Conservation (phyloP, 2,113 vertebrate species). For the Triplophysa siluroides region DNA sequence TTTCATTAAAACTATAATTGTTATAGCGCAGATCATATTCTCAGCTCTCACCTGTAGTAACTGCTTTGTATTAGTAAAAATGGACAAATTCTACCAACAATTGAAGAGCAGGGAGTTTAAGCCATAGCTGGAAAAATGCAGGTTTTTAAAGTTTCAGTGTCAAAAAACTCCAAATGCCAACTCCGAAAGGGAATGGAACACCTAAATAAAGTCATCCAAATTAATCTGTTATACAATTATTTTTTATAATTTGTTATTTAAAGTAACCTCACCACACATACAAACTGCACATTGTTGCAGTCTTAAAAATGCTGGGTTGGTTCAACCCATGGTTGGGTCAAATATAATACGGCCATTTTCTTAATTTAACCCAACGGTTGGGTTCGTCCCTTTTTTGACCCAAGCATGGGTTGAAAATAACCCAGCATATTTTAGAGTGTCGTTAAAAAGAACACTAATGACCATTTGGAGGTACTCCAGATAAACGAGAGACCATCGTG, state of each 20-base stretch:
- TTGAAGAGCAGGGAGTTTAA: slow-evolving; percentile 14
- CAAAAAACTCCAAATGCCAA: background rate
- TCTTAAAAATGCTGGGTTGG: no score
- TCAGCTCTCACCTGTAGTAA: background rate
- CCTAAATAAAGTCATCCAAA: background rate
- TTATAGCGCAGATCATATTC: background rate
- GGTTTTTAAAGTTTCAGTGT: background rate
- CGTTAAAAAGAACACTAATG: background rate
- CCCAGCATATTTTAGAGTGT: no score
- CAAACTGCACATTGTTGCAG: no score
- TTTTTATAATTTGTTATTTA: background rate
- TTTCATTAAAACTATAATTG: background rate
- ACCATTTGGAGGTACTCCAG: background rate
- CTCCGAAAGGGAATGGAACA: no score
- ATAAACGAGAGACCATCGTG: background rate
- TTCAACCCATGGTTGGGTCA: no score
- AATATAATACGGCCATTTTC: no score
- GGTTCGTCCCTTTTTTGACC: no score
- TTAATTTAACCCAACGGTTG: no score
- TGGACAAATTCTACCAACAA: slow-evolving; percentile 31
- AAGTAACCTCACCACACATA: no score
- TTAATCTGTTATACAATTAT: background rate
- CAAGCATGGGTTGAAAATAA: no score
- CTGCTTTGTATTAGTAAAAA: background rate
- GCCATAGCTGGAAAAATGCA: slow-evolving; percentile 30